Conservation (phyloP, 2,113 vertebrate species). For the Nematolebias whitei region DNA sequence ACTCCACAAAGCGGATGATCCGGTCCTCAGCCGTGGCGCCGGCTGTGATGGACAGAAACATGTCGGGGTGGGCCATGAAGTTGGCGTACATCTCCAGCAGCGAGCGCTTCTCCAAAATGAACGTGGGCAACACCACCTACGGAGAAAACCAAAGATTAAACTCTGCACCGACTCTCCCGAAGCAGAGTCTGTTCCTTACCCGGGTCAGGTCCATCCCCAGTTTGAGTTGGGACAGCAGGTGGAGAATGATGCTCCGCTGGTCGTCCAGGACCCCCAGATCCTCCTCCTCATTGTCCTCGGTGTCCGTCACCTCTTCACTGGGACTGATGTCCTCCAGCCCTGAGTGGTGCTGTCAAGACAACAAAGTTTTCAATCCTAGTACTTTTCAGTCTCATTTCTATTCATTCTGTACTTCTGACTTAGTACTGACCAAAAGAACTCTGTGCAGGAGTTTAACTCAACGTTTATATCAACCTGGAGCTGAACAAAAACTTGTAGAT, state of each 20-base stretch:
- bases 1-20: conserved; percentile 93
- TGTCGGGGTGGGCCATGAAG: conserved; percentile 96
- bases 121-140: conserved; percentile 94
- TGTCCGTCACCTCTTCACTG: conserved; percentile 90
- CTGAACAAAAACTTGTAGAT: no score
- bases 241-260: conserved; percentile 91
- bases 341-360: conserved; percentile 47
- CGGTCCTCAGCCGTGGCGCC: conserved; percentile 89
- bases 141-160: conserved; percentile 28
- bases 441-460: no score
- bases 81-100: conserved; percentile 98
- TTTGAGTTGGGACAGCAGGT: conserved; percentile 95
- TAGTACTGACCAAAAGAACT: no score
- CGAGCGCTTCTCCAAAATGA: conserved; percentile 96
- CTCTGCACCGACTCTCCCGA: neutral
- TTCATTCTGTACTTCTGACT: no score
- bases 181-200: conserved; percentile 68
- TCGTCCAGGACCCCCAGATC: conserved; percentile 92
- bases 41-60: conserved; percentile 89
- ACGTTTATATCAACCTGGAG: no score
- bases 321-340: conserved; percentile 83
- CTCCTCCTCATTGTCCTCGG: conserved; percentile 90
- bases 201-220: conserved; percentile 97
- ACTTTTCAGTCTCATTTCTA: no score
- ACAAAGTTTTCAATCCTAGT: neutral